Evolutionary conservation across 2,113 vertebrate genomes (phyloP).

Genomic region (Piliocolobus tephrosceles): DNA sequence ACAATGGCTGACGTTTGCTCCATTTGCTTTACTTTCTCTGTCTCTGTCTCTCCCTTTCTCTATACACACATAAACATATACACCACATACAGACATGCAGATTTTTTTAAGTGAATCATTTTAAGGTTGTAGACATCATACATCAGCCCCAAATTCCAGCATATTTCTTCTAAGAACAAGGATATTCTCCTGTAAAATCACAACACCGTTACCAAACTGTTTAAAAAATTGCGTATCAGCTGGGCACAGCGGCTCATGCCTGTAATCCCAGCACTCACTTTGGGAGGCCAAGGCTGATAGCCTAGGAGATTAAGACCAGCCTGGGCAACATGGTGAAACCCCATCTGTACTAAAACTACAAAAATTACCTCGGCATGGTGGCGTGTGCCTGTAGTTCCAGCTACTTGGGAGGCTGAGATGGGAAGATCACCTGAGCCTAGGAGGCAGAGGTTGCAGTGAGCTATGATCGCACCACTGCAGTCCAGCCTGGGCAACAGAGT

Average conservation of each 20-base stretch:
- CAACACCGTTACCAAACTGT: not conserved
- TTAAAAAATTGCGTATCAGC: rapidly evolving
- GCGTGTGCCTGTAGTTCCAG: no score
- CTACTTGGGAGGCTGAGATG: no score
- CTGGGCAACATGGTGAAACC: not conserved
- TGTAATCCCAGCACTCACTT: not conserved
- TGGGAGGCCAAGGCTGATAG: not conserved
- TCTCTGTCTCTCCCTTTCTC: not conserved
- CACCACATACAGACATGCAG: not conserved
- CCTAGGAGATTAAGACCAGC: not conserved
- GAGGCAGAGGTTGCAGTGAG: no score
- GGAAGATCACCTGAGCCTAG: no score
- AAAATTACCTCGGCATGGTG: no score
- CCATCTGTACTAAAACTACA: no score
- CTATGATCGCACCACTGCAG: no score
- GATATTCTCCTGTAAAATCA: not conserved
- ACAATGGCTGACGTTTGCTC: not conserved
- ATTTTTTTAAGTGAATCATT: not conserved
- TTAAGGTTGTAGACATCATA: not conserved
- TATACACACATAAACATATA: no score
- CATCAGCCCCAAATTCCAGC: not conserved
- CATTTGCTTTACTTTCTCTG: not conserved
- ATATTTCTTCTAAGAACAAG: not conserved
- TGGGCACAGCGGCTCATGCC: not conserved
- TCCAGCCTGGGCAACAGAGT: not conserved